Conservation (phyloP, 2,888 invertebrate genomes). For the Drosophila diplacantha region DNA sequence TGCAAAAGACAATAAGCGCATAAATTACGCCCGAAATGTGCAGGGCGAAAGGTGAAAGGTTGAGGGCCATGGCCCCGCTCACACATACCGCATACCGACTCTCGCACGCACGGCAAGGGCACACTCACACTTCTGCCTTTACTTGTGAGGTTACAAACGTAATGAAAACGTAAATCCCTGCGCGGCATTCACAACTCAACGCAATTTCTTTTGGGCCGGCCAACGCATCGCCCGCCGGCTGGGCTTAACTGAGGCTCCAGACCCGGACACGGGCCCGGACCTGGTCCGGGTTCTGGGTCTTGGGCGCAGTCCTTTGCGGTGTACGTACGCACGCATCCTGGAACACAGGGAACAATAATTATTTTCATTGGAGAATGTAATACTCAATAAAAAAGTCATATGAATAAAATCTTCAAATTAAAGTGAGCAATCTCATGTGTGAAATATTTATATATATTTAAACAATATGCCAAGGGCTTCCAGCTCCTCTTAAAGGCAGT, state of each 20-base stretch:
- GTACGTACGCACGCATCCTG: conserved; percentile 15
- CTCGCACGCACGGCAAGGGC: conserved; percentile 6
- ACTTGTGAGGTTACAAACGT: conserved; percentile 55
- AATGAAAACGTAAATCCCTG: conserved; percentile 71
- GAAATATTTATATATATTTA: neutral
- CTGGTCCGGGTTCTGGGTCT: conserved; percentile 36
- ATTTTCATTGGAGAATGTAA: neutral
- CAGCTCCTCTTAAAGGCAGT: too few species aligned
- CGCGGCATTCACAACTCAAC: conserved; percentile 69
- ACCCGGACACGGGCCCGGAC: conserved; percentile 7
- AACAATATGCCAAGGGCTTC: too few species aligned
- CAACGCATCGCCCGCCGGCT: conserved; percentile 39
- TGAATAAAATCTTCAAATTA: neutral
- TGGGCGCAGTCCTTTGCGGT: conserved; percentile 36
- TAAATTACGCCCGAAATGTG: conserved; percentile 63
- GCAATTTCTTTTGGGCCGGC: conserved; percentile 54
- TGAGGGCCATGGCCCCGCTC: conserved; percentile 16
- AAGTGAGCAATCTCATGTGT: neutral
- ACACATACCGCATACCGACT: conserved; percentile 3
- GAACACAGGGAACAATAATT: conserved; percentile 1
- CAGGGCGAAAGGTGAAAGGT: conserved; percentile 34
- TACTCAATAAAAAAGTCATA: neutral
- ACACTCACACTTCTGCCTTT: conserved; percentile 26
- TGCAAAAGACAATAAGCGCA: conserved; percentile 63
- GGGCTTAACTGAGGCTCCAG: conserved; percentile 49